phyloP scores from a whole-genome alignment of 2,888 invertebrate species.

The Antheraea yamamai region DNA sequence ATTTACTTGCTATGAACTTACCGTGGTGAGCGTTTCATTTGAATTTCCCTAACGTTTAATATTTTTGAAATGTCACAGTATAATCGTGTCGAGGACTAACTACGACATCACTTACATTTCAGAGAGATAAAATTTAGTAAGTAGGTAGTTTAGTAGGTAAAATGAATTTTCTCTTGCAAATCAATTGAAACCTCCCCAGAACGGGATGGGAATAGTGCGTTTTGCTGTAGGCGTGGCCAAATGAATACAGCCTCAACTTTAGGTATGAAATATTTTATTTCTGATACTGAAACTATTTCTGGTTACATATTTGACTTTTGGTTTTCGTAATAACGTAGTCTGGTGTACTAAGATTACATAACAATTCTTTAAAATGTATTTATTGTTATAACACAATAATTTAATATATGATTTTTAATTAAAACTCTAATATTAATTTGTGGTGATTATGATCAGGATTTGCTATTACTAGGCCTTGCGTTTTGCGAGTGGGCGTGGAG shows the following conservation, averaged over 20 bases:
- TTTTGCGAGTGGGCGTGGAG: too few species aligned
- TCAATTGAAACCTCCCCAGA: slow-evolving; percentile 28
- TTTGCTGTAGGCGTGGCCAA: slow-evolving; percentile 60
- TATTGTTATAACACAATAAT: too few species aligned
- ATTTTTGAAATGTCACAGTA: background rate
- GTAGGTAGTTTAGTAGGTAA: background rate
- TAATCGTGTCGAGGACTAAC: background rate
- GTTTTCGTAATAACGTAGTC: background rate
- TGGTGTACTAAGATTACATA: background rate
- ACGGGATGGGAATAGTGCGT: slow-evolving; percentile 52
- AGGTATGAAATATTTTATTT: slow-evolving; percentile 42
- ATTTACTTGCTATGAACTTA: too few species aligned
- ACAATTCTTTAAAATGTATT: background rate
- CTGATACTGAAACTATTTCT: slow-evolving; percentile 16
- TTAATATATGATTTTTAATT: too few species aligned
- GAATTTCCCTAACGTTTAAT: background rate
- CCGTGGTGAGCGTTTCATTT: too few species aligned
- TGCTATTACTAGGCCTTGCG: too few species aligned
- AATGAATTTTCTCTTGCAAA: slow-evolving; percentile 4
- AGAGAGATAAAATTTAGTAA: background rate
- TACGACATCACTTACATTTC: background rate
- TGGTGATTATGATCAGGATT: too few species aligned
- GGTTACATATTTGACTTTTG: background rate
- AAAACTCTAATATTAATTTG: too few species aligned
- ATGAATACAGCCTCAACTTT: slow-evolving; percentile 34